phyloP scores from a whole-genome alignment of 2,888 invertebrate genomes.

The Caenorhabditis japonica region DNA sequence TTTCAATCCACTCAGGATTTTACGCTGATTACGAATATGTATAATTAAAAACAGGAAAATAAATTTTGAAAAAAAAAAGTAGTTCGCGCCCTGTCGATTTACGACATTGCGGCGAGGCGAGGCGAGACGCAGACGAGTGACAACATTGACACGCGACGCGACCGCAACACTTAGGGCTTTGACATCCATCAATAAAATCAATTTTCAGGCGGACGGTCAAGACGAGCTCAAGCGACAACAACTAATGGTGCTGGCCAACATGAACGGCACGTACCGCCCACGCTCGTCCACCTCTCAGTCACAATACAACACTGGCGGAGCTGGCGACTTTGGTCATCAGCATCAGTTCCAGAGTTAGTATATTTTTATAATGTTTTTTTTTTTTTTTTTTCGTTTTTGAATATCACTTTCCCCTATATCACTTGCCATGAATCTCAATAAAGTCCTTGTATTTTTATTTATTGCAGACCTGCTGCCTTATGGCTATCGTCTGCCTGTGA shows the following conservation, averaged over 20 bases:
- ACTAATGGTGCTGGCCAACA: constrained; percentile 44
- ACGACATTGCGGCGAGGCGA: too few species aligned
- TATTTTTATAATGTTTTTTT: constrained; percentile 1
- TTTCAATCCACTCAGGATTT: too few species aligned
- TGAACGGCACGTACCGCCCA: constrained; percentile 49
- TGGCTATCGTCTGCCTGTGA: constrained; percentile 46
- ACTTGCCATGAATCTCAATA: constrained; percentile 10
- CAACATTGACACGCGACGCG: too few species aligned
- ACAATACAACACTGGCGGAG: background rate
- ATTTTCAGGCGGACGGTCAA: constrained; percentile 49
- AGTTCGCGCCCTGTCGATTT: too few species aligned
- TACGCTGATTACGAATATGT: too few species aligned
- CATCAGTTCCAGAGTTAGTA: constrained; percentile 46
- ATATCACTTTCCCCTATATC: background rate
- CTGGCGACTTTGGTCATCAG: constrained; percentile 35
- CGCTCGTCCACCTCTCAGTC: constrained; percentile 10
- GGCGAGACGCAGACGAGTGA: too few species aligned
- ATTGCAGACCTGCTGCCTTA: constrained; percentile 48
- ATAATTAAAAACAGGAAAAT: too few species aligned
- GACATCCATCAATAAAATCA: background rate
- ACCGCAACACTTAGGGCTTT: background rate
- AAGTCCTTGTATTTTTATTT: background rate
- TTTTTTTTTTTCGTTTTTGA: background rate
- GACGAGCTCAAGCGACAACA: constrained; percentile 54
- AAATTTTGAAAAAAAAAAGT: too few species aligned